Evolutionary conservation across 1,140 invertebrate species (phyloP), one percentile per base, ranked within the genome.

Genomic region (Cylas formicarius): DNA sequence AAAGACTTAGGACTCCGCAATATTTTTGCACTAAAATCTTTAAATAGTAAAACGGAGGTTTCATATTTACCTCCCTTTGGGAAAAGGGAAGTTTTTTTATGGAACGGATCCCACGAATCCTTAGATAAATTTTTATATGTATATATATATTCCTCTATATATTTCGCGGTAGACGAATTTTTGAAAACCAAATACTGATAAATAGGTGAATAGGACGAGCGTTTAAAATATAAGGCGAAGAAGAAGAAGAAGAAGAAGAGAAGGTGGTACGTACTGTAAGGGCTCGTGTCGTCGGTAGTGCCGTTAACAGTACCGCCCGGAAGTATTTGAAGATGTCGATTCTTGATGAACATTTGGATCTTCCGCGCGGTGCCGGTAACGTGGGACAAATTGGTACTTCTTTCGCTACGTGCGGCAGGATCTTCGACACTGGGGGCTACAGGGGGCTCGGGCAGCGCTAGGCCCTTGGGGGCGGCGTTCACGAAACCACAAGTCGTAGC

Each of bases 301-400:
- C 83, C 82, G 67, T 84, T 84, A 61, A 88, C 82, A 47, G 78
- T 81, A 57, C 83, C 84, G 67, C 86, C 82, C 29, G 81, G 80
- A 63, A 84, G 60, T 38, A 87, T 71, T 67, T 86, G 84, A 47
- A 88, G 72, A 61, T 82, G 78, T 44, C 77, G 72, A 68, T 86
- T 84, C 65, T 82, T 86, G 61, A 88, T 77, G 68, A 79, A 84
- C 73, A 88, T 77, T 66, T 82, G 81, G 55, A 86, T 84, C 57
- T 82, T 84, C 42, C 82, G 72, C 14, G 78, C 77, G 16, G 77
- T 75, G 56, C 82, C 82, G 14, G 75, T 78, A 59, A 82, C 78
- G 63, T 81, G 78, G 44, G 81, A 81, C 56, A 86, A 69, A 70
- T 82, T 80, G 58, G 82, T 80, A 54, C 80, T 82, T 62, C 82